A percentile compares a stretch with the other conserved stretches of the same genome.
These are phyloP conservation scores for Orthosia gracilis DNA, from an alignment of 2,888 invertebrate species.

Conservation along the genomic window DNA sequence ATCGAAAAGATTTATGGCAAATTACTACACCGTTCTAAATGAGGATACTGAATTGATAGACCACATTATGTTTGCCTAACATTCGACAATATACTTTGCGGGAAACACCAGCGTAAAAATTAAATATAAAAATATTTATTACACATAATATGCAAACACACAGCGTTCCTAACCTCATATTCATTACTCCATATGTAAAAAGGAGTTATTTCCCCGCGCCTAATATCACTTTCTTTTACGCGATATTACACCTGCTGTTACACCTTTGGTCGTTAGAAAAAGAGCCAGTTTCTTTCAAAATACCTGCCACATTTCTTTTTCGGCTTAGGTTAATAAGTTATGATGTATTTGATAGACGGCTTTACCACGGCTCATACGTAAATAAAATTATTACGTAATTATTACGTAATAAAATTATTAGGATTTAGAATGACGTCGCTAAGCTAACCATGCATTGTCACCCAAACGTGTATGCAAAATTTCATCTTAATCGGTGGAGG, in stretches of 20 bases:
- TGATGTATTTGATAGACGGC: background rate
- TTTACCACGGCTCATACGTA: too few species aligned
- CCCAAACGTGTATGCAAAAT: too few species aligned
- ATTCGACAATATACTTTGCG: background rate
- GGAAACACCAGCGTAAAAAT: background rate
- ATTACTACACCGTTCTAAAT: too few species aligned
- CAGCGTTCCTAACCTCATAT: background rate
- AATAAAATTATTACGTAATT: too few species aligned
- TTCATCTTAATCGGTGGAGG: too few species aligned
- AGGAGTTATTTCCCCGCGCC: constrained; percentile 24
- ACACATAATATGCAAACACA: background rate
- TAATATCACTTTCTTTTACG: constrained; percentile 54
- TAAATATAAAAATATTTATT: constrained; percentile 4
- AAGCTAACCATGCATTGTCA: too few species aligned
- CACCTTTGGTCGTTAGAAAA: constrained; percentile 53
- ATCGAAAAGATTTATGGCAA: too few species aligned
- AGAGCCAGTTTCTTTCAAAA: constrained; percentile 54
- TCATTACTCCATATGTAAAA: constrained; percentile 34
- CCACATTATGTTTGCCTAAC: background rate
- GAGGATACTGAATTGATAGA: too few species aligned
- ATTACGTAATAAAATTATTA: too few species aligned
- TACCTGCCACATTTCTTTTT: constrained; percentile 59
- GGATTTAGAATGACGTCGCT: too few species aligned
- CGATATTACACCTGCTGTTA: constrained; percentile 44
- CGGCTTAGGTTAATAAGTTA: constrained; percentile 14